phyloP scores from a whole-genome alignment of 2,888 invertebrate species.

The Sthenelais limicola region DNA sequence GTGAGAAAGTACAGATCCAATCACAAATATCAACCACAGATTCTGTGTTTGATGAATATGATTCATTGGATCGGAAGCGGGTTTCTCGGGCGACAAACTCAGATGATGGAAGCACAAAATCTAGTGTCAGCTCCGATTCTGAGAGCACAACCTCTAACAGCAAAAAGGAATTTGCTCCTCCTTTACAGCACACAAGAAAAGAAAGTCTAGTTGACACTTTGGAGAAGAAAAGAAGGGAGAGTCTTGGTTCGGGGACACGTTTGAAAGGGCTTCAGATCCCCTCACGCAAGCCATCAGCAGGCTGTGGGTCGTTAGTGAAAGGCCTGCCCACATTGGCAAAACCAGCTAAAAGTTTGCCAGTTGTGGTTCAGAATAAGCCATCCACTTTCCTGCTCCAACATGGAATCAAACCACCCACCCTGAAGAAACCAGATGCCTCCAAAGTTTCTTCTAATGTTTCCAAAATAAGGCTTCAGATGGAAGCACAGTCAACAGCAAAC shows the following conservation, averaged over 20 bases:
- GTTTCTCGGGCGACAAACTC: too few relatives aligned
- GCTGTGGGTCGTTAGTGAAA: constrained; percentile 11
- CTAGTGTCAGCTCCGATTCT: constrained; percentile 24
- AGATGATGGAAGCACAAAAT: constrained; percentile 4
- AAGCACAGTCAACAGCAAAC: background rate
- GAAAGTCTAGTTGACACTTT: constrained; percentile 39
- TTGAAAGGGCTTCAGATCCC: constrained; percentile 41
- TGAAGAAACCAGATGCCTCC: constrained; percentile 9
- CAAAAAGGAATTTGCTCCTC: constrained; percentile 18
- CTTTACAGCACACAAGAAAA: constrained; percentile 21
- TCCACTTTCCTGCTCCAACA: background rate
- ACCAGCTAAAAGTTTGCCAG: background rate
- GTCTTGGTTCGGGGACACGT: constrained; percentile 19
- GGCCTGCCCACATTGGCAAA: constrained; percentile 22
- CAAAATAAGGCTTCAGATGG: constrained; percentile 10
- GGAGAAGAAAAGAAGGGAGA: constrained; percentile 41
- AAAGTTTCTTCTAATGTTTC: constrained; percentile 5
- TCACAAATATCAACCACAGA: too few relatives aligned
- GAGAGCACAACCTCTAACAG: constrained; percentile 23
- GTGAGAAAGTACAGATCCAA: too few relatives aligned
- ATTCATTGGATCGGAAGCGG: too few relatives aligned
- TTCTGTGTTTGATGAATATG: constrained; percentile 22
- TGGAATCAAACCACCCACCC: constrained; percentile 23
- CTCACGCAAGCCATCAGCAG: background rate
- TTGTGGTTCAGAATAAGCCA: background rate